phyloP scores from a whole-genome alignment of 2,888 invertebrate species.

The Neoaliturus tenellus region DNA sequence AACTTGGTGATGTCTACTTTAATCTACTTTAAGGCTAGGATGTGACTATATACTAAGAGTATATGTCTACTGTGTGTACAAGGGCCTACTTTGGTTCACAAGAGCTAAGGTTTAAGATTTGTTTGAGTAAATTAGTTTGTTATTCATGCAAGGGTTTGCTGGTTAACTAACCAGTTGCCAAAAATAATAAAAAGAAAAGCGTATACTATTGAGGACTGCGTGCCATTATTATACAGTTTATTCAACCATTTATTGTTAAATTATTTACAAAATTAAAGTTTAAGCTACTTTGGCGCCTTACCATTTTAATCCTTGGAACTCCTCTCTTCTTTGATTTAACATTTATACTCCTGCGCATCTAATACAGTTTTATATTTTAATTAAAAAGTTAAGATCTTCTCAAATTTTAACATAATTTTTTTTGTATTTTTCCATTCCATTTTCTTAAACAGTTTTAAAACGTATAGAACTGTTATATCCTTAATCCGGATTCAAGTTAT shows the following conservation, averaged over 20 bases:
- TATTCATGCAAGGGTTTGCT: slow-evolving; percentile 38
- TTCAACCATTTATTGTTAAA: slow-evolving; percentile 37
- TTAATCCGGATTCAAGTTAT: not conserved
- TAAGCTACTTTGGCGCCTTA: slow-evolving; percentile 27
- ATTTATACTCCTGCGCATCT: slow-evolving; percentile 21
- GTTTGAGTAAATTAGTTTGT: slow-evolving; percentile 12
- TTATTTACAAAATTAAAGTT: slow-evolving; percentile 49
- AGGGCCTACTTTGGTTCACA: slow-evolving; percentile 8
- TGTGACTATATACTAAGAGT: slow-evolving; percentile 22
- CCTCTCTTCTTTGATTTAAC: slow-evolving; percentile 26
- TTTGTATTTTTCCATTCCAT: not conserved
- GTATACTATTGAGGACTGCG: slow-evolving; percentile 36
- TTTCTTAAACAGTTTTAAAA: not conserved
- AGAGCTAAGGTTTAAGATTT: slow-evolving; percentile 12
- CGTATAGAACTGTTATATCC: no score
- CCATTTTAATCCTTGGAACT: slow-evolving; percentile 16
- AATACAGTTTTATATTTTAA: not conserved
- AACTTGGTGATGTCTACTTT: not conserved
- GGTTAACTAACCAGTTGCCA: slow-evolving; percentile 32
- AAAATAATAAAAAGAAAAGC: slow-evolving; percentile 44
- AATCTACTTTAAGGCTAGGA: slow-evolving; percentile 20
- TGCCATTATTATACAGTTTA: slow-evolving; percentile 36
- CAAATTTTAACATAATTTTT: not conserved
- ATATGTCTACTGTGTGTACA: slow-evolving; percentile 16
- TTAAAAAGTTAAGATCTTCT: not conserved